Evolutionary conservation across 2,888 invertebrate species (phyloP).

Genomic region (Mythimna pallens): DNA sequence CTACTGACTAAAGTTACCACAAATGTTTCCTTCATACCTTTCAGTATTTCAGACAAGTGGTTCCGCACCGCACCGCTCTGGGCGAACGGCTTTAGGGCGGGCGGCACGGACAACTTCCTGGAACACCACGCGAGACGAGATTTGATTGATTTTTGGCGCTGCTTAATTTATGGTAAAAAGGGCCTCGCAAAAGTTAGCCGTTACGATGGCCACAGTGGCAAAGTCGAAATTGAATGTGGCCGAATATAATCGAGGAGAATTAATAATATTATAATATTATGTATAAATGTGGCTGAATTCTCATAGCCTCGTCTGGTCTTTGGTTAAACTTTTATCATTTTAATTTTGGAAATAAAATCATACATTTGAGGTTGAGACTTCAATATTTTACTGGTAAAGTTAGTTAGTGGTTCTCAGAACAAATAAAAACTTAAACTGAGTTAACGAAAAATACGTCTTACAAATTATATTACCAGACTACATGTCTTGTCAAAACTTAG

Average conservation of each 20-base stretch:
- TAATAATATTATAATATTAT: conserved; percentile 38
- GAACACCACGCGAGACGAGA: conserved; percentile 40
- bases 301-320: conserved; percentile 15
- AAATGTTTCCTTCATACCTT: not conserved
- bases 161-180: conserved; percentile 57
- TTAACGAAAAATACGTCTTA: conserved; percentile 31
- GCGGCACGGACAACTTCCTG: conserved; percentile 36
- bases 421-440: conserved; percentile 20
- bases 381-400: conserved; percentile 12
- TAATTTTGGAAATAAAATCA: conserved; percentile 24
- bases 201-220: conserved; percentile 38
- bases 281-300: conserved; percentile 29
- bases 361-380: not conserved
- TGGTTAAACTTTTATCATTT: conserved; percentile 20
- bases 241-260: conserved; percentile 22
- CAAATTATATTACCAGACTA: conserved; percentile 37
- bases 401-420: not conserved
- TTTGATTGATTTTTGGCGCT: conserved; percentile 56
- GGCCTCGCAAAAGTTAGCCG: conserved; percentile 46
- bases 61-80: not conserved
- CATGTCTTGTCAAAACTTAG: conserved; percentile 74
- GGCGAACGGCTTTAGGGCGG: conserved; percentile 27
- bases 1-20: not conserved
- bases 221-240: conserved; percentile 38
- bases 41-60: conserved; percentile 12